phyloP scores from a whole-genome alignment of 2,888 invertebrate genomes.

The Acronicta leporina region DNA sequence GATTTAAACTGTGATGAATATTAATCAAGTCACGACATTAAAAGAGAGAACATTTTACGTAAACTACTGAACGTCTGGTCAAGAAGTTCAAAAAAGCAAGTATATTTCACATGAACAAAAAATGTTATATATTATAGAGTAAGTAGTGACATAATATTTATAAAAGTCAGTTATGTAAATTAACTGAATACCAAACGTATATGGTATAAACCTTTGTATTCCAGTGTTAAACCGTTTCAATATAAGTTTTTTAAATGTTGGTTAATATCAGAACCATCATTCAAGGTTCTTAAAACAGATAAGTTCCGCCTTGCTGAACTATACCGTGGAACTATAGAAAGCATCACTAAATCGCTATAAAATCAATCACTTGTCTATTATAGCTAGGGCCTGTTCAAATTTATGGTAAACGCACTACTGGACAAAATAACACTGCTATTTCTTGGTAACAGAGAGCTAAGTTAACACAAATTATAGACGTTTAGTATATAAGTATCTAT shows the following conservation, averaged over 20 bases:
- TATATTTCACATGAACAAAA: constrained; percentile 15
- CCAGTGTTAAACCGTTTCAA: too few species aligned
- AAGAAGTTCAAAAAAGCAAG: constrained; percentile 4
- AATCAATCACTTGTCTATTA: constrained; percentile 6
- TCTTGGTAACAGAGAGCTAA: too few species aligned
- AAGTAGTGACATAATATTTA: neutral
- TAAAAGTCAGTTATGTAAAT: neutral
- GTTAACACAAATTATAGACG: too few species aligned
- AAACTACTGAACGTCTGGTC: constrained; percentile 5
- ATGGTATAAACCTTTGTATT: too few species aligned
- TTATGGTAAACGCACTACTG: too few species aligned
- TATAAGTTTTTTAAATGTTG: too few species aligned
- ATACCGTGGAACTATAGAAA: constrained; percentile 7
- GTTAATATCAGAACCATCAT: too few species aligned
- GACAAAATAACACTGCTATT: too few species aligned
- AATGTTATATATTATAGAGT: too few species aligned
- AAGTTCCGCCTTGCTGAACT: constrained; percentile 19
- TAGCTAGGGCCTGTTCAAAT: neutral
- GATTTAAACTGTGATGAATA: neutral
- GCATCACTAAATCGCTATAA: constrained; percentile 31
- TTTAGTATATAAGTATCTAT: too few species aligned
- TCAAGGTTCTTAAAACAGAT: constrained; percentile 1
- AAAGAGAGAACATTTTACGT: constrained; percentile 31
- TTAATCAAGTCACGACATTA: constrained; percentile 4
- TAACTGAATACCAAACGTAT: too few species aligned